Evolutionary conservation across 2,797 vertebrate species (phyloP).

Genomic region (Morelia viridis): DNA sequence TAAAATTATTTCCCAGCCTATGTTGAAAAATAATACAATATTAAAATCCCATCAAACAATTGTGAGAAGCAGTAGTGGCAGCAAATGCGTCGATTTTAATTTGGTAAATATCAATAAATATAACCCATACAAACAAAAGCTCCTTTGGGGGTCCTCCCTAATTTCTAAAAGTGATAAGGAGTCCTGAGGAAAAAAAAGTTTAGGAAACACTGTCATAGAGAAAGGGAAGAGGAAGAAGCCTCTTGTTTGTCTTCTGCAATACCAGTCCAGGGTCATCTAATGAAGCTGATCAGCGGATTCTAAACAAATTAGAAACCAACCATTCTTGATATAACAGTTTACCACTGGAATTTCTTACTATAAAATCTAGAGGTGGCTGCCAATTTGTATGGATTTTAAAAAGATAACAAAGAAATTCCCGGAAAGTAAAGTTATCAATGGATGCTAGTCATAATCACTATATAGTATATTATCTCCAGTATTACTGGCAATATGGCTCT

Average conservation of each 20-base stretch:
- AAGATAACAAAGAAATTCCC: background rate
- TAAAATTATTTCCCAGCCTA: background rate
- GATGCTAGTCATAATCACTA: background rate
- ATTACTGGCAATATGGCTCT: background rate
- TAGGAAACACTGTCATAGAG: background rate
- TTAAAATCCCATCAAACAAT: background rate
- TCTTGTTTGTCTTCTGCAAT: background rate
- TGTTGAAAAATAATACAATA: background rate
- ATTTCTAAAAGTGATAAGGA: background rate
- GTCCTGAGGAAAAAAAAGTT: background rate
- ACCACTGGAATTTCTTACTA: background rate
- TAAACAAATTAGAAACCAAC: background rate
- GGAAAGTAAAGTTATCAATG: too few species aligned
- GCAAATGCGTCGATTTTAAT: background rate
- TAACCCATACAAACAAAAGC: background rate
- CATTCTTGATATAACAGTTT: background rate
- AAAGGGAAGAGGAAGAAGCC: background rate
- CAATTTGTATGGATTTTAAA: background rate
- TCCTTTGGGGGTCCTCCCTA: background rate
- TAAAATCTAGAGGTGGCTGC: background rate
- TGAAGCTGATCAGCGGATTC: background rate
- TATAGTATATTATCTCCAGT: background rate
- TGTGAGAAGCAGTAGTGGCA: background rate
- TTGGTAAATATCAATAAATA: background rate
- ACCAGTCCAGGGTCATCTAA: background rate